These are phyloP conservation scores for Columba livia DNA, from an alignment of 2,113 vertebrate species.

Conservation along the genomic window DNA sequence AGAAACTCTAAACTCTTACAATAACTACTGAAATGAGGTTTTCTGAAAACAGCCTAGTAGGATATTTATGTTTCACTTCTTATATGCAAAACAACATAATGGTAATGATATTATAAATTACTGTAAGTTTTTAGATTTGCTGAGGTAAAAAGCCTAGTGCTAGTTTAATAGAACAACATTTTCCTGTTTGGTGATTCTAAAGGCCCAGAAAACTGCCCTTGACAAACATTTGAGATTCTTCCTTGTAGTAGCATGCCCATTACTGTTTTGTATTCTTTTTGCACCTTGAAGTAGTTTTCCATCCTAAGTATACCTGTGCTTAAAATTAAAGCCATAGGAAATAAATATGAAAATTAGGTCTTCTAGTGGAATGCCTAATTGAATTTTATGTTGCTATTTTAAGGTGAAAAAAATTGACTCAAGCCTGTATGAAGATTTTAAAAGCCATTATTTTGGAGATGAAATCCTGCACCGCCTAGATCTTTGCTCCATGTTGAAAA, in stretches of 20 bases:
- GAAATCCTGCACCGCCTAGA: slow-evolving; percentile 86
- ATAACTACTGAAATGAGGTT: neutral
- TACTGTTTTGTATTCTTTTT: neutral
- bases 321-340: neutral
- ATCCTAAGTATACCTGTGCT: neutral
- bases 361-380: neutral
- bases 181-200: neutral
- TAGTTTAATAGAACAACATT: neutral
- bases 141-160: neutral
- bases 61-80: neutral
- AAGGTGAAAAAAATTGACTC: slow-evolving; percentile 92
- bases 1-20: neutral
- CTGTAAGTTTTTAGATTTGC: neutral
- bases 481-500: slow-evolving; percentile 96
- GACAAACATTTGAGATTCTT: neutral
- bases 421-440: slow-evolving; percentile 81
- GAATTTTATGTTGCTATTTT: slow-evolving; percentile 61
- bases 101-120: neutral
- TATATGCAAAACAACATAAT: neutral
- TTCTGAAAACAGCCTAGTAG: neutral
- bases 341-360: neutral
- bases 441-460: slow-evolving; percentile 85
- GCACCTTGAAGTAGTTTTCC: neutral
- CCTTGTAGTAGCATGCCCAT: neutral
- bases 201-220: neutral